Percentiles rank a stretch among this genome's conserved stretches.
Evolutionary conservation across 2,888 invertebrate genomes (phyloP).

Genomic region (Catocala sponsa): DNA sequence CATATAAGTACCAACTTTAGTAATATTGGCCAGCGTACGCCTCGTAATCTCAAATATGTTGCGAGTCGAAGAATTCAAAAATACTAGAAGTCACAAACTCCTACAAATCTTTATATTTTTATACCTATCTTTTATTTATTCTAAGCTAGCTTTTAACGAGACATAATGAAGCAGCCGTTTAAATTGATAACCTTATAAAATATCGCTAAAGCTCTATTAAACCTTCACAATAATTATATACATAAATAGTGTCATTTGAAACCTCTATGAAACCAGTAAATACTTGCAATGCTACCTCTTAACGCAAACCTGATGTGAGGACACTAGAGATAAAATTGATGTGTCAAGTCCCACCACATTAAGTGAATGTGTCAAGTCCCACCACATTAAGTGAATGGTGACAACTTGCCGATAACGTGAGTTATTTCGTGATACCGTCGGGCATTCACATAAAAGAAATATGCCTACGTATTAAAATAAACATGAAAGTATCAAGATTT

Average conservation of each 20-base stretch:
- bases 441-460: not conserved
- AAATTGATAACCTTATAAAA: slow-evolving; percentile 26
- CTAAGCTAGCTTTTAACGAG: not conserved
- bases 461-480: not conserved
- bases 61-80: no score
- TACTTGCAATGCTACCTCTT: not conserved
- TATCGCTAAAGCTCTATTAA: slow-evolving; percentile 38
- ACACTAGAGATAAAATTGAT: slow-evolving; percentile 1
- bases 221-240: slow-evolving; percentile 26
- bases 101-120: no score
- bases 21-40: no score
- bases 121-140: no score
- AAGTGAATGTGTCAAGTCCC: not conserved
- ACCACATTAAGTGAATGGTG: not conserved
- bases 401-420: not conserved
- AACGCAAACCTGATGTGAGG: not conserved
- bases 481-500: not conserved
- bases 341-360: not conserved
- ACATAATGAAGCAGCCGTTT: slow-evolving; percentile 39
- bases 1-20: no score
- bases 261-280: slow-evolving; percentile 7
- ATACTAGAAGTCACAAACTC: no score
- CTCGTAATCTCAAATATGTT: no score
- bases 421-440: not conserved
- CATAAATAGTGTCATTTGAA: slow-evolving; percentile 18